Percentiles rank a stretch among this genome's conserved stretches.
Evolutionary conservation across 2,797 vertebrate species (phyloP).

Genomic region (Hozukius guyotensis): DNA sequence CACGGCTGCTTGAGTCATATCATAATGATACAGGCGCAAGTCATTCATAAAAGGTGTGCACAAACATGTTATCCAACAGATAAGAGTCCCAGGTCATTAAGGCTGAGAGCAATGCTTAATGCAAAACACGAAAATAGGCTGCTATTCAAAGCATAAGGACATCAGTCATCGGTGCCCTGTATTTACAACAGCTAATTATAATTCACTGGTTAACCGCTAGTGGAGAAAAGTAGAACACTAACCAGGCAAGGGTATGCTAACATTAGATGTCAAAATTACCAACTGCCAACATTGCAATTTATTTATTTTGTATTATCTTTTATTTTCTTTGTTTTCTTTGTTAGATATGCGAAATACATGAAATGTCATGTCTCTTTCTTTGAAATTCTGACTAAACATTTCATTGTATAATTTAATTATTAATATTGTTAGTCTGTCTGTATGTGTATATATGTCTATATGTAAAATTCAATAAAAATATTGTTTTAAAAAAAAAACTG

Average conservation of each 20-base stretch:
- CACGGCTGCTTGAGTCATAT: background rate
- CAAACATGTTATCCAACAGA: background rate
- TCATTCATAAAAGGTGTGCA: conserved; percentile 23
- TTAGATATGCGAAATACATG: too few species aligned
- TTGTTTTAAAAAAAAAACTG: conserved; percentile 8
- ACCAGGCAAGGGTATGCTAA: background rate
- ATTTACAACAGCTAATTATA: conserved; percentile 42
- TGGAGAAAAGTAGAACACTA: conserved; percentile 9
- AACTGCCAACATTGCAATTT: conserved; percentile 30
- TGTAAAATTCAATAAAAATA: too few species aligned
- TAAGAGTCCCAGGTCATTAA: background rate
- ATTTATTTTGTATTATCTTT: too few species aligned
- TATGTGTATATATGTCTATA: too few species aligned
- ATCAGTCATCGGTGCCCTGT: background rate
- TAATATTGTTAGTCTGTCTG: too few species aligned
- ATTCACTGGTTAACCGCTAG: conserved; percentile 28
- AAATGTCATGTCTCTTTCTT: too few species aligned
- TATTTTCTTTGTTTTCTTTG: too few species aligned
- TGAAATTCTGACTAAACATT: too few species aligned
- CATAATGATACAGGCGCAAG: background rate
- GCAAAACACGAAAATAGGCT: background rate
- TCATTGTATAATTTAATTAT: too few species aligned
- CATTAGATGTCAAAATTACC: conserved; percentile 45
- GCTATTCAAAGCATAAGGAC: background rate
- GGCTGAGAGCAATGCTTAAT: background rate